These are phyloP conservation scores for Malurus alboscapulatus DNA, from an alignment of 2,113 vertebrate genomes.

Conservation along the genomic window DNA sequence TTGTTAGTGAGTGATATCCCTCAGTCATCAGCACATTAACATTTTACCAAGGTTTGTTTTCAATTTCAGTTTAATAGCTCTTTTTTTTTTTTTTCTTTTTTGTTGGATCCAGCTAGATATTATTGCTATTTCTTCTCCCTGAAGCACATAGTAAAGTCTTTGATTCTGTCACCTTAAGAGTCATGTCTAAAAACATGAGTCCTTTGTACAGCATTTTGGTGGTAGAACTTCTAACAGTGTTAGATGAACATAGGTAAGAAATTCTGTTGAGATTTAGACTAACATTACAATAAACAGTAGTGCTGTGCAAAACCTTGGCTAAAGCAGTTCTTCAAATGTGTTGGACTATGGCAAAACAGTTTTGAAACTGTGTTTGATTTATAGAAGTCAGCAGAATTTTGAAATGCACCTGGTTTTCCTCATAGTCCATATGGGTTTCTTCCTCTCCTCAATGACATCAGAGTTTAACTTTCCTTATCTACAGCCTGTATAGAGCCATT, in stretches of 20 bases:
- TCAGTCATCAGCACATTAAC: neutral
- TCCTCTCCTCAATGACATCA: neutral
- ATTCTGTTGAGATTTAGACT: neutral
- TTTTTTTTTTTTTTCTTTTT: neutral
- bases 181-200: neutral
- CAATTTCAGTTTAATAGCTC: neutral
- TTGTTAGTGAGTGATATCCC: conserved; percentile 17
- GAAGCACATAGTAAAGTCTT: neutral
- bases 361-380: neutral
- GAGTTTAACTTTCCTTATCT: neutral
- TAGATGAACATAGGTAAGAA: neutral
- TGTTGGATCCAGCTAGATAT: neutral
- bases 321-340: neutral
- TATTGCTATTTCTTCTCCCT: neutral
- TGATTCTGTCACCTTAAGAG: neutral
- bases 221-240: neutral
- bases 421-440: neutral
- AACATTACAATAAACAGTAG: neutral
- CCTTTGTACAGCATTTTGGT: neutral
- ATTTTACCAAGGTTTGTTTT: neutral
- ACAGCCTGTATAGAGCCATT: neutral
- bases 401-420: neutral
- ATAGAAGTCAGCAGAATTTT: neutral
- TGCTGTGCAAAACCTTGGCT: neutral
- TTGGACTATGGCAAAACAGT: neutral